Evolutionary conservation across 2,113 vertebrate genomes (phyloP).

Genomic region (Heliornis fulica): DNA sequence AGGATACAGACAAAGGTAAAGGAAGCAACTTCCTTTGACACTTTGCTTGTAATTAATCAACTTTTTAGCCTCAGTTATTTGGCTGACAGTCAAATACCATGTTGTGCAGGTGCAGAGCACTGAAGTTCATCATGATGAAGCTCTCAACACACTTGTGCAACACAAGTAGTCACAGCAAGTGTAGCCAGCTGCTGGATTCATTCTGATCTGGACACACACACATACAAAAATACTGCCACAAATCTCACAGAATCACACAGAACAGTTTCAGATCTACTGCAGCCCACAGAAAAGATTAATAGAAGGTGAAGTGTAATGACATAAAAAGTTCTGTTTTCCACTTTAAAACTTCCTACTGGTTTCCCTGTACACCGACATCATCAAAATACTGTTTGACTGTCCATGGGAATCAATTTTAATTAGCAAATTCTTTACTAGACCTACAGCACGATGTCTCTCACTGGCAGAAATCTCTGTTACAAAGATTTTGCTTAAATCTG

Average conservation of each 20-base stretch:
- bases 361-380: neutral
- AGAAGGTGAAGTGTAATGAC: neutral
- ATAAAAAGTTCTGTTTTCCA: neutral
- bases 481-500: neutral
- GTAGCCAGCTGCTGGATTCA: neutral
- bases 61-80: neutral
- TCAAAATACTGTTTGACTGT: neutral
- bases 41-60: rapidly evolving
- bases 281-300: rapidly evolving
- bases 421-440: neutral
- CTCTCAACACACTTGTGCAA: neutral
- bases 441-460: neutral
- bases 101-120: neutral
- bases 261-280: rapidly evolving
- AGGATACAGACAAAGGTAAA: neutral
- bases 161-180: neutral
- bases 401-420: neutral
- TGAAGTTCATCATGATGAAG: neutral
- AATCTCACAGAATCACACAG: neutral
- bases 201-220: rapidly evolving
- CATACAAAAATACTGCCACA: neutral
- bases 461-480: neutral
- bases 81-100: neutral
- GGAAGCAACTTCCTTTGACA: rapidly evolving
- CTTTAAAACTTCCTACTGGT: rapidly evolving